Evolutionary conservation across 2,113 vertebrate species (phyloP).

Genomic region (Larimichthys polyactis): DNA sequence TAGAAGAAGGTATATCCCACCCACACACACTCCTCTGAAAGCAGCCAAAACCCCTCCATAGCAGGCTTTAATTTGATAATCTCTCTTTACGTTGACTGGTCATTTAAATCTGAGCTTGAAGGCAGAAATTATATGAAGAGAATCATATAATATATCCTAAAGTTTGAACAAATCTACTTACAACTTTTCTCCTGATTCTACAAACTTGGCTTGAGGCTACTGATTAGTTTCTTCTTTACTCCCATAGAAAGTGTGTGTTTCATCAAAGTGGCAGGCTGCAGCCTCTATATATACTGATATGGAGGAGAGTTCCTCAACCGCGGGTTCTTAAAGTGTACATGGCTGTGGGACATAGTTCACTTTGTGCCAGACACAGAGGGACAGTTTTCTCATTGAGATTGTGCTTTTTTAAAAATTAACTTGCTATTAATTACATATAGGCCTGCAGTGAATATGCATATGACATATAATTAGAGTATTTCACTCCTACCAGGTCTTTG

Average conservation of each 20-base stretch:
- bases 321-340: conserved; percentile 26
- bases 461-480: conserved; percentile 66
- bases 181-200: conserved; percentile 62
- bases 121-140: conserved; percentile 46
- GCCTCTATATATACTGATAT: conserved; percentile 5
- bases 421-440: conserved; percentile 56
- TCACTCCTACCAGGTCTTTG: conserved; percentile 56
- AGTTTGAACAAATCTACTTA: conserved; percentile 73
- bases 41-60: conserved; percentile 7
- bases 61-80: conserved; percentile 38
- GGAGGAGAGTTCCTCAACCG: conserved; percentile 25
- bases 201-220: conserved; percentile 53
- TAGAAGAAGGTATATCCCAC: conserved; percentile 24
- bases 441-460: conserved; percentile 58
- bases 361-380: conserved; percentile 40
- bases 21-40: conserved; percentile 49
- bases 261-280: conserved; percentile 24
- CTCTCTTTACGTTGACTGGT: conserved; percentile 55
- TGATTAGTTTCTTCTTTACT: conserved; percentile 58
- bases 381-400: conserved; percentile 50
- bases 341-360: conserved; percentile 45
- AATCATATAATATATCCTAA: conserved; percentile 64
- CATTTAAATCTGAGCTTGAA: conserved; percentile 61
- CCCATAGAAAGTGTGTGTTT: conserved; percentile 29
- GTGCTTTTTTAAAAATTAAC: conserved; percentile 58